phyloP scores from a whole-genome alignment of 2,113 vertebrate genomes.

The Benitochromis conjunctus region DNA sequence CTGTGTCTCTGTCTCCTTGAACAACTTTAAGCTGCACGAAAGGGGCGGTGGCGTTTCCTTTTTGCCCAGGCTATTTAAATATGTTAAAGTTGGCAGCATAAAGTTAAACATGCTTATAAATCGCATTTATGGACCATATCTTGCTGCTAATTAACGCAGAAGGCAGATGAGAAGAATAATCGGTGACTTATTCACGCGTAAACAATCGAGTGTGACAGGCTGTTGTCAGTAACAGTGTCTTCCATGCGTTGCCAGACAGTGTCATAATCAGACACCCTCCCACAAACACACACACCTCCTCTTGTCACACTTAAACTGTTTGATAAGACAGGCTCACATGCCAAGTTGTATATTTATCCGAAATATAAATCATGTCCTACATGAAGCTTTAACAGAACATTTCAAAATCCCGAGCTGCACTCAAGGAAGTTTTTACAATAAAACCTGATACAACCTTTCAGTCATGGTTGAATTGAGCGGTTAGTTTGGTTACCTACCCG shows the following conservation, averaged over 20 bases:
- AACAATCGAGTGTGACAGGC: conserved; percentile 6
- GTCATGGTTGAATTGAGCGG: not conserved
- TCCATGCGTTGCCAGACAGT: not conserved
- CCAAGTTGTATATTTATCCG: not conserved
- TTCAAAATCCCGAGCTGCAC: not conserved
- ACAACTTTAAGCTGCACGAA: not conserved
- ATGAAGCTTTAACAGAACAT: not conserved
- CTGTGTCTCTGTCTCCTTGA: not conserved
- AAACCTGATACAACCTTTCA: not conserved
- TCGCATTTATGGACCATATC: not conserved
- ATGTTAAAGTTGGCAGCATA: not conserved
- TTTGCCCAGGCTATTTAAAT: not conserved
- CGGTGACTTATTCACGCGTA: not conserved
- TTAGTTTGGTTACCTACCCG: not conserved
- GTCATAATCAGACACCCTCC: not conserved
- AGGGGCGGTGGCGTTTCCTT: not conserved
- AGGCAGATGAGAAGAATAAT: not conserved
- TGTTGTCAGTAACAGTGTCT: not conserved
- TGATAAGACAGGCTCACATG: not conserved
- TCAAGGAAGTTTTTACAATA: not conserved
- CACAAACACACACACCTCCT: conserved; percentile 39
- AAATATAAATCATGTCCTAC: not conserved
- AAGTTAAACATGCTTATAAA: not conserved
- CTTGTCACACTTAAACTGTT: not conserved
- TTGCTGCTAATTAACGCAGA: not conserved